A percentile compares a stretch with the other conserved stretches of the same genome.
Evolutionary conservation across 2,888 invertebrate genomes (phyloP).

Genomic region (Nomada hirtipes): DNA sequence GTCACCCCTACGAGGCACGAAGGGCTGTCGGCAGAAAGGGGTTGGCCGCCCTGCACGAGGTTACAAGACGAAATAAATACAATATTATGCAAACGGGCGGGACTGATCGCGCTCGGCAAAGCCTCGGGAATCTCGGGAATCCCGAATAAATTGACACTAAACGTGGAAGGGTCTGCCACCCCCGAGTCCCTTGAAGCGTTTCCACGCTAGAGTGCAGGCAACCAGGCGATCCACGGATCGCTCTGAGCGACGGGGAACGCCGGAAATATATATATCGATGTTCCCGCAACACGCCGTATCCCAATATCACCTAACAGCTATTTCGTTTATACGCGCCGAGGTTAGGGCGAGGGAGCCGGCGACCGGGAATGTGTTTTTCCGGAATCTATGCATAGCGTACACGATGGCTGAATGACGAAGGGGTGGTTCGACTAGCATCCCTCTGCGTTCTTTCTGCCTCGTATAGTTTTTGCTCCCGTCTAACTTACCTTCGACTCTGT

Average conservation of each 20-base stretch:
- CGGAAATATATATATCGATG: constrained; percentile 76
- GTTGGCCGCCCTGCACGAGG: constrained; percentile 67
- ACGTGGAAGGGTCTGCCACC: constrained; percentile 75
- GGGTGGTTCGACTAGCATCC: constrained; percentile 40
- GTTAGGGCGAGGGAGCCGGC: constrained; percentile 48
- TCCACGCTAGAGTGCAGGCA: constrained; percentile 49
- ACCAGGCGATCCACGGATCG: constrained; percentile 50
- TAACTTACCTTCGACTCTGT: background rate
- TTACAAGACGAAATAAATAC: constrained; percentile 84
- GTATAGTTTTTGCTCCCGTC: background rate
- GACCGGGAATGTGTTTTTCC: constrained; percentile 62
- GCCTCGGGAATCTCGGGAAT: constrained; percentile 84
- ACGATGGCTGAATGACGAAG: constrained; percentile 57
- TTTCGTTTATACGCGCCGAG: constrained; percentile 78
- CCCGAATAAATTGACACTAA: constrained; percentile 85
- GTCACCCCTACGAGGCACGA: constrained; percentile 44
- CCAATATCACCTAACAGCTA: constrained; percentile 83
- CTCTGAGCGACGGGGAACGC: constrained; percentile 51
- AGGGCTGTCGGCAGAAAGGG: constrained; percentile 48
- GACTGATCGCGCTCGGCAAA: constrained; percentile 82
- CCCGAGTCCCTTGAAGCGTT: constrained; percentile 34
- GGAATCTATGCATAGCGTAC: constrained; percentile 76
- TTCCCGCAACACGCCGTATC: constrained; percentile 76
- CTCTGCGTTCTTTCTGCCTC: constrained; percentile 15
- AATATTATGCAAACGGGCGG: constrained; percentile 84